phyloP scores from a whole-genome alignment of 2,888 invertebrate species.

The Formica aserva region DNA sequence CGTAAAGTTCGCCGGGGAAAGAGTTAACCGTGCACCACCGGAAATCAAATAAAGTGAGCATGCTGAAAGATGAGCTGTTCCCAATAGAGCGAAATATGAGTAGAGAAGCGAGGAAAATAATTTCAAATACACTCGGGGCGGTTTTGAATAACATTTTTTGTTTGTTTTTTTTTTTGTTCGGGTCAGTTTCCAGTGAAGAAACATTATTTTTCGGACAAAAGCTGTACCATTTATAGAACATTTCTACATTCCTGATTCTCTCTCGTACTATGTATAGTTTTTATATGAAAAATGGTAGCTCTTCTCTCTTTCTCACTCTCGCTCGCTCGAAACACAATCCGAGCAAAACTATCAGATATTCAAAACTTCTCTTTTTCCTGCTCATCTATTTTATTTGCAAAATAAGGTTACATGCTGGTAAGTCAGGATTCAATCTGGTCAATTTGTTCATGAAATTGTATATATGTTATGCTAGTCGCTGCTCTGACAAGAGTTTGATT shows the following conservation, averaged over 20 bases:
- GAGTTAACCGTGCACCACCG: neutral
- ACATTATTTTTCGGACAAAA: constrained; percentile 37
- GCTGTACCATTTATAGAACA: constrained; percentile 4
- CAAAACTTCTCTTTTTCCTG: constrained; percentile 8
- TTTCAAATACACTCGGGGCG: neutral
- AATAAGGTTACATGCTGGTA: constrained; percentile 2
- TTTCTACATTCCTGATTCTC: constrained; percentile 40
- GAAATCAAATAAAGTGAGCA: constrained; percentile 15
- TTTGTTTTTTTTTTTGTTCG: neutral
- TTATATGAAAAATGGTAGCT: constrained; percentile 34
- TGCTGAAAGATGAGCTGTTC: neutral
- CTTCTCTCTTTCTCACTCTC: neutral
- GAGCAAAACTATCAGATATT: constrained; percentile 6
- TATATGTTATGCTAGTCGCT: neutral
- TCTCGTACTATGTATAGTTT: constrained; percentile 13
- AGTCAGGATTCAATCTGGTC: constrained; percentile 15
- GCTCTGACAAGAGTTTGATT: neutral
- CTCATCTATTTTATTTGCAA: constrained; percentile 18
- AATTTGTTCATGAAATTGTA: constrained; percentile 2
- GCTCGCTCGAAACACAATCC: constrained; percentile 13
- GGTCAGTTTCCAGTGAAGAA: constrained; percentile 26
- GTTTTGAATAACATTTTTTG: constrained; percentile 22
- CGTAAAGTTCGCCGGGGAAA: constrained; percentile 47
- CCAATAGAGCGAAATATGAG: neutral
- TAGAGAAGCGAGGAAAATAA: neutral